Percentiles rank a stretch among this genome's conserved stretches.
Evolutionary conservation across 2,888 invertebrate genomes (phyloP).

Genomic region (Zaprionus obscuricornis): DNA sequence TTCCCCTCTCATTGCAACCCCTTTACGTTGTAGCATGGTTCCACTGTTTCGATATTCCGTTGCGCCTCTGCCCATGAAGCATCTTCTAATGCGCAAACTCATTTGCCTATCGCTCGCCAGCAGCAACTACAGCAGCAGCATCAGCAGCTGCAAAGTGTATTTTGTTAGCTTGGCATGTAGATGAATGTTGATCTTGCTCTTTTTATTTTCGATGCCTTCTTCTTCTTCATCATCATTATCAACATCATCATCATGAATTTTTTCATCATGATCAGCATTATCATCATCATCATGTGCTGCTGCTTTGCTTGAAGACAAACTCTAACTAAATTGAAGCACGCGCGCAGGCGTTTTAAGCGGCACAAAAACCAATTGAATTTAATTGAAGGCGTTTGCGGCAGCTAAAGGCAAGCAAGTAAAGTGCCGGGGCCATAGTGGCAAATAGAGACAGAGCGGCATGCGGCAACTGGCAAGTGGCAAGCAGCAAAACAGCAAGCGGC

Average conservation of each 20-base stretch:
- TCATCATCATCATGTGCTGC: background rate
- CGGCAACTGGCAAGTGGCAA: too few relatives aligned
- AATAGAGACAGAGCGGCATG: too few relatives aligned
- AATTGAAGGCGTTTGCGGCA: constrained; percentile 63
- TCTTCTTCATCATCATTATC: background rate
- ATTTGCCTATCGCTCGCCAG: constrained; percentile 65
- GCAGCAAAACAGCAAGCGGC: too few relatives aligned
- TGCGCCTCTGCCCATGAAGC: background rate
- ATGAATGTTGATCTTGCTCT: constrained; percentile 26
- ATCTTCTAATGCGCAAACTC: constrained; percentile 67
- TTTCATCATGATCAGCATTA: constrained; percentile 2
- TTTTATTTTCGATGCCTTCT: background rate
- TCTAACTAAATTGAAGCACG: constrained; percentile 76
- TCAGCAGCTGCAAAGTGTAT: constrained; percentile 61
- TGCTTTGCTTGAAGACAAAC: background rate
- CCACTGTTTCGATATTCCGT: background rate
- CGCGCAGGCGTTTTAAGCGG: constrained; percentile 70
- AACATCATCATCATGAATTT: background rate
- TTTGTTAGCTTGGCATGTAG: constrained; percentile 46
- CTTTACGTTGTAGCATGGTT: too few relatives aligned
- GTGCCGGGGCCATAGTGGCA: too few relatives aligned
- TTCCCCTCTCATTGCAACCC: background rate
- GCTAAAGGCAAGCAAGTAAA: constrained; percentile 21
- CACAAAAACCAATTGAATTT: constrained; percentile 72
- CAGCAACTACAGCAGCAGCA: constrained; percentile 13